A percentile compares a stretch with the other conserved stretches of the same genome.
Conservation (phyloP, 2,797 vertebrate species). For the Anabacerthia variegaticeps region DNA sequence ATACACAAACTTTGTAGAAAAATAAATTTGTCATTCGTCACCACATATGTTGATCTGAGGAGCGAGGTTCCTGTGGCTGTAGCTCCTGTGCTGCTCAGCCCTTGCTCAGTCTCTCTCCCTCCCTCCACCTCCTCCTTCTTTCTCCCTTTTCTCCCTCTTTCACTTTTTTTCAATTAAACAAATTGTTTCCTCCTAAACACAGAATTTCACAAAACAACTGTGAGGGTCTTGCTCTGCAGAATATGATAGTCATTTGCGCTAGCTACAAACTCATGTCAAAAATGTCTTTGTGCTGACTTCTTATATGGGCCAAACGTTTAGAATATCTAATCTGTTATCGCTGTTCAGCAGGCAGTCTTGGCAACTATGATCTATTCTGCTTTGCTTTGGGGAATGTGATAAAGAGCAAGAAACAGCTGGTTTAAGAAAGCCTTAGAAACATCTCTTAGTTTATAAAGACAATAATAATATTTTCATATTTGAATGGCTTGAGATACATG, state of each 20-base stretch:
- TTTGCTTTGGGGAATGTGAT: constrained; percentile 77
- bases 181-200: constrained; percentile 30
- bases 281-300: constrained; percentile 36
- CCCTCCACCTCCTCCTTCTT: neutral
- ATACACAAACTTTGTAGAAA: constrained; percentile 99
- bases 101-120: constrained; percentile 17
- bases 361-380: constrained; percentile 70
- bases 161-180: constrained; percentile 15
- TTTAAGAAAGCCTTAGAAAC: constrained; percentile 73
- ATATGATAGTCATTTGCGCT: neutral
- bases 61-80: constrained; percentile 74
- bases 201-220: constrained; percentile 1
- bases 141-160: constrained; percentile 2
- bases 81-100: constrained; percentile 77
- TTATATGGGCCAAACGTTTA: constrained; percentile 61
- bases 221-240: constrained; percentile 5
- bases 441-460: constrained; percentile 75
- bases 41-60: constrained; percentile 96
- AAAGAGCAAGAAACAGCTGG: constrained; percentile 78
- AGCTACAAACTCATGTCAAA: constrained; percentile 32
- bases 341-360: constrained; percentile 72
- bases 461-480: constrained; percentile 81
- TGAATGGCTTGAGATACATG: constrained; percentile 65
- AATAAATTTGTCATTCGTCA: constrained; percentile 99
- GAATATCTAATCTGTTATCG: constrained; percentile 80